phyloP scores from a whole-genome alignment of 2,113 vertebrate genomes.

The Archilochus colubris region DNA sequence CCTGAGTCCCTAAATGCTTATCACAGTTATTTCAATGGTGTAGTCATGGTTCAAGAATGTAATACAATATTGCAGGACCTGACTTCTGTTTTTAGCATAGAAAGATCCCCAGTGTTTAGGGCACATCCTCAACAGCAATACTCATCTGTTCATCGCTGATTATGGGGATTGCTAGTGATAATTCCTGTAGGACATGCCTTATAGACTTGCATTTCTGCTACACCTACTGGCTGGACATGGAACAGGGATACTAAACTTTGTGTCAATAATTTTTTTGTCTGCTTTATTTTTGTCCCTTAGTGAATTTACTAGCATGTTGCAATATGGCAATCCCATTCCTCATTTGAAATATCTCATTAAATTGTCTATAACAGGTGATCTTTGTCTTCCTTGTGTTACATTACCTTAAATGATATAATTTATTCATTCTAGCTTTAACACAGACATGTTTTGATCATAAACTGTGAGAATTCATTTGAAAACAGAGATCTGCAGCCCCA shows the following conservation, averaged over 20 bases:
- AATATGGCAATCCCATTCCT: background rate
- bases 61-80: fast-evolving
- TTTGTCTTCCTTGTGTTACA: background rate
- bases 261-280: background rate
- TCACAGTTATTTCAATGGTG: background rate
- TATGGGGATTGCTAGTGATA: background rate
- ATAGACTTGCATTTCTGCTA: background rate
- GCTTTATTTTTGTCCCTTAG: background rate
- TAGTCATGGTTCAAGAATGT: background rate
- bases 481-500: background rate
- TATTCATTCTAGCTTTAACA: background rate
- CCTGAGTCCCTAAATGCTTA: background rate
- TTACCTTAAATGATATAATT: background rate
- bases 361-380: background rate
- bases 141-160: fast-evolving
- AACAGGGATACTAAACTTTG: background rate
- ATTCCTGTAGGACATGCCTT: background rate
- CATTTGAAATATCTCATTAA: background rate
- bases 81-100: background rate
- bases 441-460: background rate
- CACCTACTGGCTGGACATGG: background rate
- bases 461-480: background rate
- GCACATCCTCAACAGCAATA: background rate
- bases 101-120: background rate
- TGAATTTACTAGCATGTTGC: background rate